Evolutionary conservation across 2,113 vertebrate species (phyloP), one percentile per base, ranked within the genome.

Genomic region (Gnathonemus longibarbis): DNA sequence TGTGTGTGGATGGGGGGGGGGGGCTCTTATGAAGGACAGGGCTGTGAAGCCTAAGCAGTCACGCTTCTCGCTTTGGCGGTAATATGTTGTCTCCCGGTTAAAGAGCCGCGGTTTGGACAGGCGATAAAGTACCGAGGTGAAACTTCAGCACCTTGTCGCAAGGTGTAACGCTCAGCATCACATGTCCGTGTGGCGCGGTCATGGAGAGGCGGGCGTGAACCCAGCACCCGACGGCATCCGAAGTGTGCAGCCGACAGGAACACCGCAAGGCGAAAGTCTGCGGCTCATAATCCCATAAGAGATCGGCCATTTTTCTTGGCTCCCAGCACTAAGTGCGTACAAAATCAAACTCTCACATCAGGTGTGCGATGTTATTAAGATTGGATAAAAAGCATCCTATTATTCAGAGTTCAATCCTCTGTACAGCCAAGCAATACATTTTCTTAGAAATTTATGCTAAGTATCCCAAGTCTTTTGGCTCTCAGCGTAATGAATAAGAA

Each of bases 11-110:
- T 27, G 3, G 6, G 8, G 7, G 24, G 84, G 46, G 84, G 48
- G 84, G 31, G 24, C 5, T 7, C 35, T 17, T 45, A 86, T n/a
- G 46, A 87, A 87, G 84, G 31, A 87, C 88, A 50, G 27, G 48
- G 13, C 74, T 8, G n/a, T 52, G 24, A n/a, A 27, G 53, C 21
- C 42, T 66, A 21, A 24, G 89, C 27, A 53, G 42, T 83, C 48
- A 80, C 48, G 31, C 42, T 83, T 45, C 88, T 80, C 49, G 91
- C 90, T 91, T 92, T 93, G 93, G 93, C 92, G 94, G 94, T 94
- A 94, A 93, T 94, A 93, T 92, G 91, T 84, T 21, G 91, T 94
- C 94, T 94, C 94, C 92, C 90, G 93, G 92, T 92, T 92, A 93
- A 56, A 80, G 74, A 42, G 74, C 35, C 74, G 35, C 6, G 15